phyloP scores from a whole-genome alignment of 2,888 invertebrate species.

The Phytoseiulus persimilis region DNA sequence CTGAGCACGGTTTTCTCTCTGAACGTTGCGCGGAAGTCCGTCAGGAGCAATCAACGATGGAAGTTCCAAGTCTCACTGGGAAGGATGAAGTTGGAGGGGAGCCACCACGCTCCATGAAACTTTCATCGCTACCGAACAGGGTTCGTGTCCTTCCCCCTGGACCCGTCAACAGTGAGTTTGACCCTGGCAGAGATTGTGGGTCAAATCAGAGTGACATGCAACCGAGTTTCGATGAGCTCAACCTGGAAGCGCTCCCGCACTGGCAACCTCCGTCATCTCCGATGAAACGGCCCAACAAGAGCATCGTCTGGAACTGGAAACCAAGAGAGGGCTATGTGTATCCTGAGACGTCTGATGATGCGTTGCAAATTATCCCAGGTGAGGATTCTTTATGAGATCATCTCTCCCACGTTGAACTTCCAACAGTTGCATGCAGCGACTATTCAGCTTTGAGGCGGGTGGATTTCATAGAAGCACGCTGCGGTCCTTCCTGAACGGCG shows the following conservation, averaged over 20 bases:
- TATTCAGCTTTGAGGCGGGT: too few relatives aligned
- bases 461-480: too few relatives aligned
- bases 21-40: background rate
- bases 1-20: too few relatives aligned
- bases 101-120: background rate
- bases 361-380: slow-evolving; percentile 23
- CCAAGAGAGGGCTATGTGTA: background rate
- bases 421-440: too few relatives aligned
- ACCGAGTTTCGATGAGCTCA: background rate
- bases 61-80: background rate
- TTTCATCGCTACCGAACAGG: background rate
- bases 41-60: background rate
- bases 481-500: too few relatives aligned
- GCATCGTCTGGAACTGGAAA: slow-evolving; percentile 24
- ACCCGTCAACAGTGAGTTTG: background rate
- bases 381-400: too few relatives aligned
- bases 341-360: slow-evolving; percentile 13
- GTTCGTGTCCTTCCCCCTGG: slow-evolving; percentile 1
- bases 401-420: too few relatives aligned
- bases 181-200: slow-evolving; percentile 8
- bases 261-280: background rate
- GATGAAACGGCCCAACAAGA: background rate
- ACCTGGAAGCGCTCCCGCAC: background rate
- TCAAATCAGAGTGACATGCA: background rate
- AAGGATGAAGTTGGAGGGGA: background rate